Base-by-base conservation (phyloP, 2,888 invertebrate species). In the Drosophila emarginata region DNA sequence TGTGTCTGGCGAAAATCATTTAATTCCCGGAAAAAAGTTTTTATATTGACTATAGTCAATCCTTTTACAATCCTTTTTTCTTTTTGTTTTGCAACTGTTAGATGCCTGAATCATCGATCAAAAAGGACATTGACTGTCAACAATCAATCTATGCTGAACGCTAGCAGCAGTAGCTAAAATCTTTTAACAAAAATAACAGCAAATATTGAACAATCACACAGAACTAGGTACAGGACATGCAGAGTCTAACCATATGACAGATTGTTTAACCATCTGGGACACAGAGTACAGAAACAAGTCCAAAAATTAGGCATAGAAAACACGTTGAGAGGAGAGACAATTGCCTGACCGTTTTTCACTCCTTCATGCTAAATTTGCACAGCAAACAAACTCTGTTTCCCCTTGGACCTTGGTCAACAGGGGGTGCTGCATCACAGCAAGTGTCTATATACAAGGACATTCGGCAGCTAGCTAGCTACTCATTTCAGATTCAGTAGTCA, bases 301-400 rank as follows among this genome's bases (percentile, higher is more conserved):
- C 32, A 70, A 78, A 82, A 80, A 75, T 73, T 72, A 76, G 63
- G 61, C 52, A 64, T 57, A 66, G 53, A 57, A 50, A 62, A 32
- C 52, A 23, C 21, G 57, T 14, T 3, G 52, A 21, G 6, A 62
- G 32, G 65, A n/a, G n/a, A n/a, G n/a, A 65, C 69, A 76, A 74
- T 78, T 80, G 88, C 72, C 74, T 79, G 74, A 77, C 74, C 64
- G 76, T 84, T 84, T 37, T 85, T 88, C 87, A 81, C 85, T 88
- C 85, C 85, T 85, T 88, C 87, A 88, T 88, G 85, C 82, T 87
- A 88, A 87, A 86, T 88, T 87, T 79, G 69, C 59, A 56, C 58
- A 66, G 61, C 81, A 81, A 80, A 80, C 83, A 86, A 78, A 71
- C 72, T 45, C 53, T 28, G 78, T 53, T 63, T 80, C 81, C 87